A percentile compares a stretch with the other conserved stretches of the same genome.
These are phyloP conservation scores for Lagopus leucura DNA, from an alignment of 2,113 vertebrate genomes.

Conservation along the genomic window DNA sequence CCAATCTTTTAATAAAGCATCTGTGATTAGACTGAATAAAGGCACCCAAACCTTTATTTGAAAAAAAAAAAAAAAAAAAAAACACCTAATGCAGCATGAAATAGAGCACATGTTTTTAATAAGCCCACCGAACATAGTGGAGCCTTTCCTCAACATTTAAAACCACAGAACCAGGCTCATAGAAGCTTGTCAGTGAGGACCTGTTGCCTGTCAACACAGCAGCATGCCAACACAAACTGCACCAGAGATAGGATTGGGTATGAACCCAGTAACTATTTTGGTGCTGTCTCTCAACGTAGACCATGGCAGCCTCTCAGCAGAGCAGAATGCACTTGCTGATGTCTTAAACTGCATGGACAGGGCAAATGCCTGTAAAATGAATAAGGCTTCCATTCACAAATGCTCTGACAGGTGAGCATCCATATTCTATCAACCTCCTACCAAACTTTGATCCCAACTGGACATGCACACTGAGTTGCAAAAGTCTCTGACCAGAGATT, in stretches of 20 bases:
- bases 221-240: accelerated
- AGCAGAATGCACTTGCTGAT: background rate
- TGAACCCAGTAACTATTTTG: accelerated
- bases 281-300: background rate
- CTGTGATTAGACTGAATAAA: background rate
- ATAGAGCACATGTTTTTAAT: background rate
- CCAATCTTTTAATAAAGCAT: background rate
- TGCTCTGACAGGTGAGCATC: background rate
- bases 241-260: background rate
- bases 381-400: background rate
- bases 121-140: background rate
- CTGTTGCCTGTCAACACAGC: background rate
- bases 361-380: accelerated
- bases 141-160: background rate
- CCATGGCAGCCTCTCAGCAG: background rate
- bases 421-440: background rate
- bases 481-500: background rate
- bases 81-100: accelerated
- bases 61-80: background rate
- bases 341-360: accelerated
- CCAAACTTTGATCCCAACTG: accelerated
- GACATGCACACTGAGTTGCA: background rate
- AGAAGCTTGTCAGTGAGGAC: background rate
- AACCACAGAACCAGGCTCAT: accelerated
- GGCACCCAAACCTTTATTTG: background rate